phyloP scores from a whole-genome alignment of 2,797 vertebrate genomes.

The Tapirus indicus region DNA sequence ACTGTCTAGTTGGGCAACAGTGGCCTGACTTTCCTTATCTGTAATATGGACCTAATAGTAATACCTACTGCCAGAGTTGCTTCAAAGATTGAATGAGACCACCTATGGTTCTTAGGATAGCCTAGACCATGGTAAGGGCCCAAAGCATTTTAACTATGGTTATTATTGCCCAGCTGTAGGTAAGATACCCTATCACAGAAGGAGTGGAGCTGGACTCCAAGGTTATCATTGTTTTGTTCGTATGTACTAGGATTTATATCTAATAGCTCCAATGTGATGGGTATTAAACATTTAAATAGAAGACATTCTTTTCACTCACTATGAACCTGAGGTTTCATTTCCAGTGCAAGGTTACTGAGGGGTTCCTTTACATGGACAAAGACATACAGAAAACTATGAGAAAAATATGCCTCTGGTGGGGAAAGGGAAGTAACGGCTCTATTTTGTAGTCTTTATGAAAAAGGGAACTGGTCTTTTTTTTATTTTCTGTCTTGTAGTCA shows the following conservation, averaged over 20 bases:
- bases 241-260: conserved; percentile 35
- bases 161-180: not conserved
- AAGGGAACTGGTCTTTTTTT: conserved; percentile 70
- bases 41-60: not conserved
- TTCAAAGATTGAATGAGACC: conserved; percentile 37
- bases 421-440: conserved; percentile 58
- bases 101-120: not conserved
- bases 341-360: not conserved
- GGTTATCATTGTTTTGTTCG: conserved; percentile 9
- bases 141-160: not conserved
- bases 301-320: conserved; percentile 14
- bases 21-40: conserved; percentile 12
- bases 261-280: not conserved
- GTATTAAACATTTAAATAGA: conserved; percentile 37
- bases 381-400: conserved; percentile 58
- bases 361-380: conserved; percentile 28
- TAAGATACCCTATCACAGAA: not conserved
- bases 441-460: conserved; percentile 73
- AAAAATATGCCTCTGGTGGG: conserved; percentile 11
- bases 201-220: not conserved
- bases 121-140: not conserved
- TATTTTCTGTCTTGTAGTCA: conserved; percentile 53
- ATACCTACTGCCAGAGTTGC: not conserved
- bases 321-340: conserved; percentile 27
- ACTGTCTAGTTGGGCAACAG: not conserved